Evolutionary conservation across 23 tunicate genomes (phyloP).

Genomic region (Halocynthia roretzi): DNA sequence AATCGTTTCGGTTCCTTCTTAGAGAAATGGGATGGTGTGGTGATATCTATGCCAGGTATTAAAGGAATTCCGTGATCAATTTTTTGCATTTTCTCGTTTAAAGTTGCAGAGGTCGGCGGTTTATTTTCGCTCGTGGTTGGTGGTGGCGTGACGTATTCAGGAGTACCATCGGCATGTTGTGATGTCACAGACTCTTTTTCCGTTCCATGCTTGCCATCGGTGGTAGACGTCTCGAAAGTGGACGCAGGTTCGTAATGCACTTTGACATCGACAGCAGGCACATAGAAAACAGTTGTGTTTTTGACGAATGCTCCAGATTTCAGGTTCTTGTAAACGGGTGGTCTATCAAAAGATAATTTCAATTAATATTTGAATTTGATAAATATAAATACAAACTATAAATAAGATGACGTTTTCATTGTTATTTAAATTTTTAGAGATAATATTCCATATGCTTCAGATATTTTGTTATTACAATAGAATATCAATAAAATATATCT

Average conservation of each 20-base stretch:
- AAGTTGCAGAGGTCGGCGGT: neutral
- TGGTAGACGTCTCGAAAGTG: neutral
- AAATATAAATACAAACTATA: neutral
- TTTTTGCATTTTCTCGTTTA: neutral
- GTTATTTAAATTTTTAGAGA: neutral
- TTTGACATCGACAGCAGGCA: slow-evolving; percentile 81
- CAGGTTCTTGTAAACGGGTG: neutral
- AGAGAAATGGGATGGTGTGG: slow-evolving; percentile 29
- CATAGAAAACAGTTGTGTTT: slow-evolving; percentile 48
- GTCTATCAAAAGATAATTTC: neutral
- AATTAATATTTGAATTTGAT: neutral
- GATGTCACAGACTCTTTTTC: neutral
- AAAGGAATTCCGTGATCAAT: neutral
- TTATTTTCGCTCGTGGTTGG: neutral
- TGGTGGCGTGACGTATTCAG: slow-evolving; percentile 12
- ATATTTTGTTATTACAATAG: no score
- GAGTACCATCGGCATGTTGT: neutral
- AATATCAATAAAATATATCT: neutral
- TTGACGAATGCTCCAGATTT: slow-evolving; percentile 7
- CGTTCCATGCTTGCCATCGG: neutral
- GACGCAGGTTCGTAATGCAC: slow-evolving; percentile 77
- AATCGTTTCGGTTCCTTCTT: neutral
- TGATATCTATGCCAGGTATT: slow-evolving; percentile 33
- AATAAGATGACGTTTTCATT: neutral
- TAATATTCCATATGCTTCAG: no score